Percentiles rank a stretch among this genome's conserved stretches.
Conservation (phyloP, 2,888 invertebrate genomes). For the Synanthedon formicaeformis region DNA sequence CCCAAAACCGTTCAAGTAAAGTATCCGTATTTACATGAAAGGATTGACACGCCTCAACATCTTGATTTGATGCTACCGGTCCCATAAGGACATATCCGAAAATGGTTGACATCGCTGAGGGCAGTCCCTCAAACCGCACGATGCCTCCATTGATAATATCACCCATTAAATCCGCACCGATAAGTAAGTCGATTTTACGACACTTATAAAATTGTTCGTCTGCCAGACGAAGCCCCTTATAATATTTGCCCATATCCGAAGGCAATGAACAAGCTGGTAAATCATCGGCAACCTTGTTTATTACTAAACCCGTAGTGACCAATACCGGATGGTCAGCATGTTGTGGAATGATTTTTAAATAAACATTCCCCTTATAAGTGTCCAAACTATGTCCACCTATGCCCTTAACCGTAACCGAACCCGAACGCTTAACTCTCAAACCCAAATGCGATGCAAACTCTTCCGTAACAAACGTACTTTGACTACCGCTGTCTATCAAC, state of each 20-base stretch:
- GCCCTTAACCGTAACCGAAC: too few relatives aligned
- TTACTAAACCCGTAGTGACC: too few relatives aligned
- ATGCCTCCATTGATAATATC: not conserved
- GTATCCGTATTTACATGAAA: not conserved
- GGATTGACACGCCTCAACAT: not conserved
- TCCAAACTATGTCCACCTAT: too few relatives aligned
- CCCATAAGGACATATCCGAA: not conserved
- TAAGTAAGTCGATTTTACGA: not conserved
- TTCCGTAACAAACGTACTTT: not conserved
- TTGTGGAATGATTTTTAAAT: too few relatives aligned
- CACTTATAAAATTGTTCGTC: not conserved
- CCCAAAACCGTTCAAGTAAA: not conserved
- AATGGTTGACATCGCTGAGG: not conserved
- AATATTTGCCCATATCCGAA: too few relatives aligned
- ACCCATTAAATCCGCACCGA: not conserved
- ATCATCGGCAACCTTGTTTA: too few relatives aligned
- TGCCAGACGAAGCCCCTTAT: not conserved
- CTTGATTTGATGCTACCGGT: not conserved
- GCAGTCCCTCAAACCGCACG: not conserved
- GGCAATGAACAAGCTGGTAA: too few relatives aligned
- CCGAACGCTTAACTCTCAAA: not conserved
- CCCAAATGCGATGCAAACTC: not conserved
- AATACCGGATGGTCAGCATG: too few relatives aligned
- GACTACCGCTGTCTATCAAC: not conserved
- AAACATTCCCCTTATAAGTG: too few relatives aligned